Conservation (phyloP, 2,113 vertebrate genomes). For the Gavialis gangeticus region DNA sequence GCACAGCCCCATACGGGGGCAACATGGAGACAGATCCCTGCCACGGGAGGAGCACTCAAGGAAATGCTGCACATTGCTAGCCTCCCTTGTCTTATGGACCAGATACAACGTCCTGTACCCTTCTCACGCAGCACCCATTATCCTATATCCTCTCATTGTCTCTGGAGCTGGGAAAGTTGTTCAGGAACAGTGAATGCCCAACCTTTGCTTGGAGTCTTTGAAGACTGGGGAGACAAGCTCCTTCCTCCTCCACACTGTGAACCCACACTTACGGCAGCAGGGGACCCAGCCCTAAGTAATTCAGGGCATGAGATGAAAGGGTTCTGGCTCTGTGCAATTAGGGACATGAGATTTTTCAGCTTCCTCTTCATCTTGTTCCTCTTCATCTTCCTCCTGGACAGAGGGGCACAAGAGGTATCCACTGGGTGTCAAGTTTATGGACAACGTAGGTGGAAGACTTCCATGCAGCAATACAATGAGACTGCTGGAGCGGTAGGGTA, state of each 20-base stretch:
- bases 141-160: not conserved
- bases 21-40: too few species aligned
- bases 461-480: too few species aligned
- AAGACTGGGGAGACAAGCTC: not conserved
- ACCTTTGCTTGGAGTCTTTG: not conserved
- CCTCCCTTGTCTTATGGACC: fast-evolving
- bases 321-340: not conserved
- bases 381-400: too few species aligned
- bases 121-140: not conserved
- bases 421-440: too few species aligned
- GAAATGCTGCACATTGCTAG: not conserved
- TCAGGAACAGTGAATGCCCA: not conserved
- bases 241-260: not conserved
- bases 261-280: not conserved
- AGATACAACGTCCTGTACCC: not conserved
- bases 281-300: not conserved
- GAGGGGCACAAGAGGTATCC: too few species aligned
- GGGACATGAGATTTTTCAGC: not conserved
- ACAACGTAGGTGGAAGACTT: too few species aligned
- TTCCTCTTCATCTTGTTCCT: not conserved
- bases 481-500: too few species aligned
- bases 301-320: not conserved
- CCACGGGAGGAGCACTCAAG: not conserved
- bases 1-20: not conserved
- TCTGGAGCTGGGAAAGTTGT: fast-evolving